Base-by-base conservation (phyloP, 2,113 vertebrate genomes). In the Hippopotamus amphibius region DNA sequence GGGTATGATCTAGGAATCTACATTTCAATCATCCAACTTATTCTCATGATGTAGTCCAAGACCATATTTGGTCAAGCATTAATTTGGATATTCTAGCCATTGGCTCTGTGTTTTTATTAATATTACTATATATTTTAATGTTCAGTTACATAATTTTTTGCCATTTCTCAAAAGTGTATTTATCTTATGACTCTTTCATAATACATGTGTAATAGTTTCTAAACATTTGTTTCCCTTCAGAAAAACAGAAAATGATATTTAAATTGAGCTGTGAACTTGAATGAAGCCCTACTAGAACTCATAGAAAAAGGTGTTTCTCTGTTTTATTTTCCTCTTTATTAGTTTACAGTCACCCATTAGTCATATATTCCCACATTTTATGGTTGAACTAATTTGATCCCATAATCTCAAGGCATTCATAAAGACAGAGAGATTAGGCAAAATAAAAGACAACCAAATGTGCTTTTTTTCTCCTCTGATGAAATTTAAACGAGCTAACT, bases 281-380 rank as follows among this genome's bases (percentile, higher is more conserved):
- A 98, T 82, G 61, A 48, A 94, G 84, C 84, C 63, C 81, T 96
- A 68, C 1, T 30, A 97, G 74, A 97, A 76, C 74, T 96, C 95
- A 90, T 19, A 93, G 80, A 43, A 89, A 90, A 96, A 97, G 55
- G 65, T 57, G 69, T 66, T 88, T 96, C 93, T 95, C 80, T 95
- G 68, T 84, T 96, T 96, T 97, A 93, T 93, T 87, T 97, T 88
- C 89, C 74, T 88, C 96, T 96, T 96, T 85, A 97, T 93, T 95
- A 93, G 91, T 97, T 97, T 97, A 95, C 53, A 97, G 65, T 72
- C 59, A 97, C 68, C 19, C 26, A 94, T 97, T 94, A 53, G 1
- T 95, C 93, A 43, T 7, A 0, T 96, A 63, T 5, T 80, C 81
- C 50, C 93, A 90, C 66, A 93, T 93, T 98, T 97, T 96, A 95